phyloP scores from a whole-genome alignment of 2,888 invertebrate genomes.

The Piscicola geometra region DNA sequence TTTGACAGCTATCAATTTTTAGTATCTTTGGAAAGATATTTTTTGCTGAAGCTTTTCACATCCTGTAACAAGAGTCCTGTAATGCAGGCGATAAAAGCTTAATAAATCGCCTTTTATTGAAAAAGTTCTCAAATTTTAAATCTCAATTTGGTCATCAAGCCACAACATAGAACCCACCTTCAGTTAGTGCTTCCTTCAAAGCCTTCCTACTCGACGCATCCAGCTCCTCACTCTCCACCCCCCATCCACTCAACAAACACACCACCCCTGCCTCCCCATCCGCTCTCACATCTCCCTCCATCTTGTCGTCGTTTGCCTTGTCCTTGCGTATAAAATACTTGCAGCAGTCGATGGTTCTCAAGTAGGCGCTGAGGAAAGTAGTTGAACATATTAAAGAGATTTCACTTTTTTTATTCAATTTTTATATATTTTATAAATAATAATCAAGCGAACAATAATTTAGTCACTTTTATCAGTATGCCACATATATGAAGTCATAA shows the following conservation, averaged over 20 bases:
- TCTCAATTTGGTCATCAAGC: too few species aligned
- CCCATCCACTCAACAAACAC: slow-evolving; percentile 2
- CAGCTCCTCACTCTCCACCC: background rate
- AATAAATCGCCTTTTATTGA: too few species aligned
- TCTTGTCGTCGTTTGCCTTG: background rate
- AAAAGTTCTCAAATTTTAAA: too few species aligned
- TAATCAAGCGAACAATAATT: background rate
- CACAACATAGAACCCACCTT: too few species aligned
- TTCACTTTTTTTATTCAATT: too few species aligned
- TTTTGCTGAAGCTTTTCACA: background rate
- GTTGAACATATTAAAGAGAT: background rate
- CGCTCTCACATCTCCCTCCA: background rate
- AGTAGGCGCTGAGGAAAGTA: background rate
- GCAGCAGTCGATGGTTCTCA: slow-evolving; percentile 2
- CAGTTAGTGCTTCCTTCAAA: background rate
- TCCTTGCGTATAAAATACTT: slow-evolving; percentile 4
- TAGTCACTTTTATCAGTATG: too few species aligned
- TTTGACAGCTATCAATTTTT: background rate
- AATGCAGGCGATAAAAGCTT: too few species aligned
- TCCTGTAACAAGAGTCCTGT: background rate
- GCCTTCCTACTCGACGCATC: background rate
- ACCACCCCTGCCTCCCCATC: background rate
- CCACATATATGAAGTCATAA: too few species aligned
- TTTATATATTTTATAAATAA: background rate
- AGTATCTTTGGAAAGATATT: background rate